phyloP scores from a whole-genome alignment of 1,140 invertebrate species.

The Globodera ellingtonae region DNA sequence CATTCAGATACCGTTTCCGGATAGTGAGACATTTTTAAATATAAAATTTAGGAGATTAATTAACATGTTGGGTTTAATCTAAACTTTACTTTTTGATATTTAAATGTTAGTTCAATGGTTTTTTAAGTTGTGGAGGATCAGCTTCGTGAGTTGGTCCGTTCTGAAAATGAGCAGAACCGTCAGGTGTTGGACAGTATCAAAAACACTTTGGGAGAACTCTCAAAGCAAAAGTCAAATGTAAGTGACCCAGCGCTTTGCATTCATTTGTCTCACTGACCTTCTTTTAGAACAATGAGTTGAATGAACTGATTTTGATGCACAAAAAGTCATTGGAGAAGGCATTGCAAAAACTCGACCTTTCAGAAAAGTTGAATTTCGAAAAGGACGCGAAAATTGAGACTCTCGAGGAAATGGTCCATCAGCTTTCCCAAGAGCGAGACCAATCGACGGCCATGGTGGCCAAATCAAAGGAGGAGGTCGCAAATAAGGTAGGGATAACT shows the following conservation, averaged over 20 bases:
- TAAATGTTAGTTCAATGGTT: not conserved
- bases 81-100: not conserved
- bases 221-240: not conserved
- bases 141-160: not conserved
- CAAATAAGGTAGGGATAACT: not conserved
- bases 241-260: not conserved
- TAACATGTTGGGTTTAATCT: too few relatives aligned
- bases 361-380: not conserved
- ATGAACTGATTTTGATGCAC: not conserved
- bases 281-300: slow-evolving; percentile 6
- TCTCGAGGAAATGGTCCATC: not conserved
- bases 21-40: too few relatives aligned
- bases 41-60: too few relatives aligned
- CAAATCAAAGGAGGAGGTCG: not conserved
- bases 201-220: not conserved
- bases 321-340: not conserved
- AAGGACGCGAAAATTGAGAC: not conserved
- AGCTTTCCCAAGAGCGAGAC: not conserved
- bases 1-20: too few relatives aligned
- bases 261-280: not conserved
- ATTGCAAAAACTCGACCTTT: not conserved
- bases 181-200: not conserved
- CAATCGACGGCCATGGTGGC: not conserved
- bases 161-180: slow-evolving; percentile 5
- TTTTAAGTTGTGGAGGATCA: not conserved